A percentile compares a stretch with the other conserved stretches of the same genome.
These are phyloP conservation scores for Bubo scandiacus DNA, from an alignment of 2,113 vertebrate species.

Conservation along the genomic window DNA sequence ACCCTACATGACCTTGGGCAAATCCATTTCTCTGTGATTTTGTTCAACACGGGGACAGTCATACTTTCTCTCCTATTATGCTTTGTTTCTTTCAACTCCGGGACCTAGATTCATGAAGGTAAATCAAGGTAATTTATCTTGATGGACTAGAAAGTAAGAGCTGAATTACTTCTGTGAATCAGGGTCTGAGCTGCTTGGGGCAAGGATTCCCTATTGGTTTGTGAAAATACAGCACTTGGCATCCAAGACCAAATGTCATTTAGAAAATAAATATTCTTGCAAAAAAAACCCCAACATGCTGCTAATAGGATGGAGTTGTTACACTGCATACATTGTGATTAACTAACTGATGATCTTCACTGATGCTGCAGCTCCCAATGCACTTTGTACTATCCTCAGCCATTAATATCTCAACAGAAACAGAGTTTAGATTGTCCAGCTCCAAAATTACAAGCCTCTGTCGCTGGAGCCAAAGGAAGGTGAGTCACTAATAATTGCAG, in stretches of 20 bases:
- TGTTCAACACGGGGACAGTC: not conserved
- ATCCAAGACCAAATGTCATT: not conserved
- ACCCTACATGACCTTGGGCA: constrained; percentile 11
- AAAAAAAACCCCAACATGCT: not conserved
- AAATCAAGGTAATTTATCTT: constrained; percentile 44
- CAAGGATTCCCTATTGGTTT: not conserved
- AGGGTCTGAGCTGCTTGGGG: not conserved
- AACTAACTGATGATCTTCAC: constrained; percentile 31
- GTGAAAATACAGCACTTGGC: not conserved
- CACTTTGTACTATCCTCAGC: not conserved
- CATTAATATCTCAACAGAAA: constrained; percentile 38
- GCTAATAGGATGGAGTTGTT: not conserved
- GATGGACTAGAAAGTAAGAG: not conserved
- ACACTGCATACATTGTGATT: constrained; percentile 30
- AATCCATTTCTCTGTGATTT: constrained; percentile 33
- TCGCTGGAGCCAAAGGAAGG: not conserved
- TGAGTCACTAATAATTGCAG: not conserved
- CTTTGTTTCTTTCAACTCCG: constrained; percentile 16
- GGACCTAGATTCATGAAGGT: not conserved
- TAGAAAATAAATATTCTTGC: not conserved
- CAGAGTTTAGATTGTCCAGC: not conserved
- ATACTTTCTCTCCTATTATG: not conserved
- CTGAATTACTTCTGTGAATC: not conserved
- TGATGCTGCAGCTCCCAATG: constrained; percentile 3
- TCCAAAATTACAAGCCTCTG: not conserved